A percentile compares a stretch with the other conserved stretches of the same genome.
Conservation (phyloP, 2,888 invertebrate genomes). For the Agrochola macilenta region DNA sequence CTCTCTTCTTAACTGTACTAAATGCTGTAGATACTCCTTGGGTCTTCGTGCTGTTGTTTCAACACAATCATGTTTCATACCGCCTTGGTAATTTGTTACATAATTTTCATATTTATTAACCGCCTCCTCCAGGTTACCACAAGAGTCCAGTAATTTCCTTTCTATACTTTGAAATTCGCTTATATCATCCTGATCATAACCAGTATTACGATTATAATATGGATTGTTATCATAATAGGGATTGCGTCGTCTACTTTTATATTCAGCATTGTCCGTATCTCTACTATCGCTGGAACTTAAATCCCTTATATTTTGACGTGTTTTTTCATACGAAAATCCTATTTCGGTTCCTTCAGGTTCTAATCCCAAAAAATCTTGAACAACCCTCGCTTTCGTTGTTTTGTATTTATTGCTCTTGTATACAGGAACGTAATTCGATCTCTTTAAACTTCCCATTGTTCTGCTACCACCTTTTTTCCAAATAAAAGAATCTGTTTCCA, state of each 20-base stretch:
- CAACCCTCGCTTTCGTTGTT: slow-evolving; percentile 72
- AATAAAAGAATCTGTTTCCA: slow-evolving; percentile 78
- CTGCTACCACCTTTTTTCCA: slow-evolving; percentile 73
- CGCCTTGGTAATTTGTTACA: slow-evolving; percentile 69
- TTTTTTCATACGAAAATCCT: slow-evolving; percentile 53
- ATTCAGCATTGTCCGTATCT: slow-evolving; percentile 61
- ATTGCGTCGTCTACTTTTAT: slow-evolving; percentile 41
- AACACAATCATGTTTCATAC: slow-evolving; percentile 46
- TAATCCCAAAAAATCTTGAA: slow-evolving; percentile 75
- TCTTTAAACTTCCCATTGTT: slow-evolving; percentile 64
- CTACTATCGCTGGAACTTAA: slow-evolving; percentile 68
- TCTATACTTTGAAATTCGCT: slow-evolving; percentile 74
- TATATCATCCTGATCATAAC: slow-evolving; percentile 66
- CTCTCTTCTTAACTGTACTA: slow-evolving; percentile 90
- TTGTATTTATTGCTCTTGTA: slow-evolving; percentile 74
- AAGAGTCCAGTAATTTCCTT: slow-evolving; percentile 79
- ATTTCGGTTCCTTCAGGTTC: slow-evolving; percentile 58
- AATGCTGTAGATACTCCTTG: slow-evolving; percentile 90
- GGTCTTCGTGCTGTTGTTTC: slow-evolving; percentile 78
- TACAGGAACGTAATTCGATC: slow-evolving; percentile 71
- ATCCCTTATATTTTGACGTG: slow-evolving; percentile 63
- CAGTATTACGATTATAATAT: slow-evolving; percentile 32
- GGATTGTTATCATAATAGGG: slow-evolving; percentile 32
- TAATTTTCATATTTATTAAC: slow-evolving; percentile 80
- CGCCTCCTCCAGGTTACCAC: slow-evolving; percentile 78